These are phyloP conservation scores for Paratrypauchen microcephalus DNA, from an alignment of 2,797 vertebrate species.

Conservation along the genomic window DNA sequence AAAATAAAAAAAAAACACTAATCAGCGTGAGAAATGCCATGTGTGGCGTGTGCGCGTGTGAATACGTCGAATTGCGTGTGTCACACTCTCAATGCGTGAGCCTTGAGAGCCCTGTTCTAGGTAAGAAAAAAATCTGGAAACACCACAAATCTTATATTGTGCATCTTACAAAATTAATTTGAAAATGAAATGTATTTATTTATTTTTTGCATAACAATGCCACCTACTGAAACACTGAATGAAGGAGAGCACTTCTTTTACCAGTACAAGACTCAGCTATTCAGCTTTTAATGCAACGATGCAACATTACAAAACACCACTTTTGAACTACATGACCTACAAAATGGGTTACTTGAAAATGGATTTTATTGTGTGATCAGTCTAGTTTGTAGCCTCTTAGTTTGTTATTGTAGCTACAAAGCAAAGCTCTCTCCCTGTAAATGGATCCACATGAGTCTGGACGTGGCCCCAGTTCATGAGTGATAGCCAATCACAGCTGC, in stretches of 20 bases:
- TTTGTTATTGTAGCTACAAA: background rate
- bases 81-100: too few species aligned
- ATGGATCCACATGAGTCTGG: background rate
- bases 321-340: background rate
- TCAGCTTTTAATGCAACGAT: background rate
- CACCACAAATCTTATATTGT: too few species aligned
- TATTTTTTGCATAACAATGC: background rate
- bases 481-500: constrained; percentile 56
- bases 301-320: background rate
- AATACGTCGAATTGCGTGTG: too few species aligned
- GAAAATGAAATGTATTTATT: background rate
- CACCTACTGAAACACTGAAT: background rate
- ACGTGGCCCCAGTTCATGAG: constrained; percentile 19
- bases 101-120: too few species aligned
- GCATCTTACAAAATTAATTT: too few species aligned
- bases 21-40: too few species aligned
- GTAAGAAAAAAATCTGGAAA: too few species aligned
- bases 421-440: background rate
- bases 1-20: too few species aligned
- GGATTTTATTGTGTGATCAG: background rate
- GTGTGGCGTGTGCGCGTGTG: too few species aligned
- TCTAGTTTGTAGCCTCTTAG: background rate
- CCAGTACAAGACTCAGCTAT: too few species aligned
- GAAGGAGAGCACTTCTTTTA: background rate
- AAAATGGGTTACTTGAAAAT: background rate